phyloP scores from a whole-genome alignment of 2,888 invertebrate genomes.

The Cactoblastis cactorum region DNA sequence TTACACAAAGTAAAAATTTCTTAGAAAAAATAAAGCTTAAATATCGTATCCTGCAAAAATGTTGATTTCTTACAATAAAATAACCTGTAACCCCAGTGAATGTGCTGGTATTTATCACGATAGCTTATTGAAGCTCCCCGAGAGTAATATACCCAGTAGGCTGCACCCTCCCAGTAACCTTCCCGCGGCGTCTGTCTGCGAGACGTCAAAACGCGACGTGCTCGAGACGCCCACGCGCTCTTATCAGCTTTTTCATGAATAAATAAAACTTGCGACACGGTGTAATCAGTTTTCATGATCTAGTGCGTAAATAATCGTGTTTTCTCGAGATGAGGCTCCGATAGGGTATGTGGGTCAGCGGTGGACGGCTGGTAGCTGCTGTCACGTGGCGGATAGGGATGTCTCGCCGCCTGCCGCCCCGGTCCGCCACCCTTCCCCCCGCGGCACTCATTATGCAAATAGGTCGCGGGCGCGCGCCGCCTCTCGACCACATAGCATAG shows the following conservation, averaged over 20 bases:
- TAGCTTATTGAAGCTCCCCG: neutral
- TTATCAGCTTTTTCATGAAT: slow-evolving; percentile 5
- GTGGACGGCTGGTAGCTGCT: slow-evolving; percentile 5
- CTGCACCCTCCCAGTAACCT: neutral
- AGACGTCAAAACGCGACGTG: slow-evolving; percentile 2
- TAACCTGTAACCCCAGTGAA: neutral
- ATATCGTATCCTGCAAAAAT: too few species aligned
- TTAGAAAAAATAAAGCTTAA: too few species aligned
- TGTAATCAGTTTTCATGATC: slow-evolving; percentile 6
- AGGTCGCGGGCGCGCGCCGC: slow-evolving; percentile 40
- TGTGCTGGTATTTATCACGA: neutral
- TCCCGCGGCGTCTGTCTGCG: neutral
- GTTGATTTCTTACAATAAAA: too few species aligned
- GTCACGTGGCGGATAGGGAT: slow-evolving; percentile 10
- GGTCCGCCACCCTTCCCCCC: slow-evolving; percentile 25
- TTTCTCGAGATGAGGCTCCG: slow-evolving; percentile 8
- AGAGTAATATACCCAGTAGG: neutral
- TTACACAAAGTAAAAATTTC: too few species aligned
- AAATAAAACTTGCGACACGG: neutral
- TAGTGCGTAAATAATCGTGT: slow-evolving; percentile 9
- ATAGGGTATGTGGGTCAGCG: slow-evolving; percentile 5
- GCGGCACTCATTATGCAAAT: slow-evolving; percentile 60
- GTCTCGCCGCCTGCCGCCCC: slow-evolving; percentile 17
- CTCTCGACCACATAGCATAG: slow-evolving; percentile 1
- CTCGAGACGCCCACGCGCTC: neutral